A percentile compares a stretch with the other conserved stretches of the same genome.
phyloP scores from a whole-genome alignment of 2,797 vertebrate species.

The Margarornis squamiger region DNA sequence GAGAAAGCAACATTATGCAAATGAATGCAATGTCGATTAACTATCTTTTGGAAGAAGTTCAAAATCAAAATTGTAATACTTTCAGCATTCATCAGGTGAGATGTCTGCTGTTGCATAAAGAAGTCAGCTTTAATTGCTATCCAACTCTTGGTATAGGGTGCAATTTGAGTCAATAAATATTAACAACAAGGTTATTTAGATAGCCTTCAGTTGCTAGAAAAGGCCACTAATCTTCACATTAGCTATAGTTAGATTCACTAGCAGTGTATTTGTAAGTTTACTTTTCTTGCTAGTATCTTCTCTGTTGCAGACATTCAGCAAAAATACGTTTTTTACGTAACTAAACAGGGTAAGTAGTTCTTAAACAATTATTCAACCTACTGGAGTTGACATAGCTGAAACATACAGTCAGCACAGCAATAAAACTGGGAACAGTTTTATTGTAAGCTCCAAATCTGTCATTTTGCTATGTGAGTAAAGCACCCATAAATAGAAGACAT shows the following conservation, averaged over 20 bases:
- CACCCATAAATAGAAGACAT: background rate
- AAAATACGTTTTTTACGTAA: background rate
- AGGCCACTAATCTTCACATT: background rate
- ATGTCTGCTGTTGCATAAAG: background rate
- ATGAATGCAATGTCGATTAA: background rate
- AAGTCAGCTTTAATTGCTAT: background rate
- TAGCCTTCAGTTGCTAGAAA: background rate
- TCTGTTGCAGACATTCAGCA: background rate
- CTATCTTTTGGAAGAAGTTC: background rate
- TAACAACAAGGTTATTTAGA: background rate
- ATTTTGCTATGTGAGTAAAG: background rate
- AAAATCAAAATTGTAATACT: background rate
- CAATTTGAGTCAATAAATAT: background rate
- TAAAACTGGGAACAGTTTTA: background rate
- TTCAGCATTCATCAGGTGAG: background rate
- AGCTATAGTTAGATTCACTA: background rate
- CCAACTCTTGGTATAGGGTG: background rate
- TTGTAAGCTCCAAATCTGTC: background rate
- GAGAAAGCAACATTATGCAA: background rate
- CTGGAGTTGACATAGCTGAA: background rate
- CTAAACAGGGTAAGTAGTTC: background rate
- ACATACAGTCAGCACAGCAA: background rate
- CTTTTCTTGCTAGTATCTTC: background rate
- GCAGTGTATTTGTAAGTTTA: background rate
- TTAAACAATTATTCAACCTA: background rate